Percentiles rank a stretch among this genome's conserved stretches.
Conservation (phyloP, 2,797 vertebrate genomes). For the Morus bassanus region DNA sequence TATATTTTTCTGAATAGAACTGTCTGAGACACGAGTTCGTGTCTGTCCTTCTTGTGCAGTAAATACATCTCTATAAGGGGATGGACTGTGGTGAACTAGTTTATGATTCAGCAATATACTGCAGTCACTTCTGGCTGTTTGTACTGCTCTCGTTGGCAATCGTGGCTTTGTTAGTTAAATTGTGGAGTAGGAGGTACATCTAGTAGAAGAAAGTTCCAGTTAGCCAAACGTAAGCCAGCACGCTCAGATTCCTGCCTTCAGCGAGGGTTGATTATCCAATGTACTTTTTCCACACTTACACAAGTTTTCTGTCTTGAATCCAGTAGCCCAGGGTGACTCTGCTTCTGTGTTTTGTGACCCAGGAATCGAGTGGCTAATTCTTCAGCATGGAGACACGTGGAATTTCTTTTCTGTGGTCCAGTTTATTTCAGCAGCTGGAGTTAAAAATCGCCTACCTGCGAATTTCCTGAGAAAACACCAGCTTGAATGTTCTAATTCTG, state of each 20-base stretch:
- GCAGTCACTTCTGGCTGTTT: not conserved
- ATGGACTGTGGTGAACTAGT: not conserved
- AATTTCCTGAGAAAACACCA: not conserved
- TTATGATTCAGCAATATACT: not conserved
- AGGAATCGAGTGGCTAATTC: not conserved
- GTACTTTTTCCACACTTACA: not conserved
- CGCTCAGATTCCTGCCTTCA: not conserved
- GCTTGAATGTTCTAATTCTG: not conserved
- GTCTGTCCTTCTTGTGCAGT: not conserved
- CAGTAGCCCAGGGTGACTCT: not conserved
- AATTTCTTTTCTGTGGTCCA: not conserved
- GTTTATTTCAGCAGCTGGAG: not conserved
- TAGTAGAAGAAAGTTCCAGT: not conserved
- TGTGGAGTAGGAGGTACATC: not conserved
- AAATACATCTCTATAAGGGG: not conserved
- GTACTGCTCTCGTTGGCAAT: not conserved
- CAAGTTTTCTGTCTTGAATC: not conserved
- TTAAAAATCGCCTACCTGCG: rapidly evolving
- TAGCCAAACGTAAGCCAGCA: not conserved
- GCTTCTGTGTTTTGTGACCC: not conserved
- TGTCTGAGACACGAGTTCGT: not conserved
- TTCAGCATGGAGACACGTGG: not conserved
- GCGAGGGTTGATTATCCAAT: rapidly evolving
- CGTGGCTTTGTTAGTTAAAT: not conserved
- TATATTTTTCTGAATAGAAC: not conserved